Evolutionary conservation across 30 jellyfish, hydroid and myxozoan species (phyloP).

Genomic region (Phacellophora camtschatica): DNA sequence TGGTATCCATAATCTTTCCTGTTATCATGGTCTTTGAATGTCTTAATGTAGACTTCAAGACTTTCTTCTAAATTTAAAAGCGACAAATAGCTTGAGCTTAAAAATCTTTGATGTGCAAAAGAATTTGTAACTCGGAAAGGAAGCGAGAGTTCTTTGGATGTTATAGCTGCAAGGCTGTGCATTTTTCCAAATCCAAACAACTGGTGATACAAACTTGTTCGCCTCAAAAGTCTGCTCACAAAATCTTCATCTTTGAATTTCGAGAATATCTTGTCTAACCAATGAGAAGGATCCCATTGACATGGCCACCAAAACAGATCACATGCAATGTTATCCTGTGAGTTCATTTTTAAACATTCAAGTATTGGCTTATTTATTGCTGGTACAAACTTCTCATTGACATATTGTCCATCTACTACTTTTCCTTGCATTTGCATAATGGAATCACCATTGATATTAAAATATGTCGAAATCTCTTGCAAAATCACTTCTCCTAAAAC

Average conservation of each 20-base stretch:
- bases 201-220: constrained; percentile 19
- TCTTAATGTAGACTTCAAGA: constrained; percentile 26
- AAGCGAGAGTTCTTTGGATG: constrained; percentile 4
- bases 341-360: too few species aligned
- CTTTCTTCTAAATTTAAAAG: constrained; percentile 14
- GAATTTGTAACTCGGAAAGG: constrained; percentile 36
- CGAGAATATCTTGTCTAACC: constrained; percentile 32
- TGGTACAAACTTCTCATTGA: not conserved
- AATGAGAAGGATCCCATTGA: constrained; percentile 38
- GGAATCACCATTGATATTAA: not conserved
- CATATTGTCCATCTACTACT: not conserved
- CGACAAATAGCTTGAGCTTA: constrained; percentile 42
- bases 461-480: not conserved
- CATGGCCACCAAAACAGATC: constrained; percentile 42
- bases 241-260: not conserved
- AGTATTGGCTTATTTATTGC: constrained; percentile 12
- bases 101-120: constrained; percentile 26
- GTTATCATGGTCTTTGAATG: constrained; percentile 43
- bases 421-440: constrained; percentile 20
- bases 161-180: constrained; percentile 13
- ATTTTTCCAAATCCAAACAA: constrained; percentile 14
- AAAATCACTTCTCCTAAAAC: constrained; percentile 8
- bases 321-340: too few species aligned
- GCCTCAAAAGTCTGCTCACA: not conserved
- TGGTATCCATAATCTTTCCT: constrained; percentile 12